Conservation (phyloP, 2,888 invertebrate species). For the Ceriagrion tenellum region DNA sequence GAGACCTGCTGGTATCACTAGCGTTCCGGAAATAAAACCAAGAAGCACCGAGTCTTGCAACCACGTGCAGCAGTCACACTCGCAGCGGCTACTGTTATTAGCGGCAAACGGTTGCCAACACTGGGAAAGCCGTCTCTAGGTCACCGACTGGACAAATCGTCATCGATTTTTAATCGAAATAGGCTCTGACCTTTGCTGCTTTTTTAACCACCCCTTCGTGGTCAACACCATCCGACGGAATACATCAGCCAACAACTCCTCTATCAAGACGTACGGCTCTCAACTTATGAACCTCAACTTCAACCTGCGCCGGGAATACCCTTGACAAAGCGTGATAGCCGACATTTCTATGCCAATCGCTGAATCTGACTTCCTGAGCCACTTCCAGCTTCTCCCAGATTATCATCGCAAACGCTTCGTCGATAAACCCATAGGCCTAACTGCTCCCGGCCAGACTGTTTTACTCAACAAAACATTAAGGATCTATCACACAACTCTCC, state of each 20-base stretch:
- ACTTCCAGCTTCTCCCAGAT: no score
- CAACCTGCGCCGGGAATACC: no score
- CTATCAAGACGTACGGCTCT: not conserved
- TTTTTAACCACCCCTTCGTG: no score
- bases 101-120: no score
- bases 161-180: not conserved
- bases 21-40: not conserved
- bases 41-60: not conserved
- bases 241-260: not conserved
- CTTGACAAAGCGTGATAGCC: no score
- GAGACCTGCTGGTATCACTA: conserved; percentile 13
- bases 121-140: no score
- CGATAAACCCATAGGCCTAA: not conserved
- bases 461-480: not conserved
- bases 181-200: conserved; percentile 3
- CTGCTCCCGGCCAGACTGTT: not conserved
- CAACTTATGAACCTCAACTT: no score
- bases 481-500: not conserved
- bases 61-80: no score
- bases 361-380: no score
- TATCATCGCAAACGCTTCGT: not conserved
- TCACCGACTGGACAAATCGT: not conserved
- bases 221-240: not conserved
- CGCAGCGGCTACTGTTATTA: not conserved
- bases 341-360: no score